Percentiles rank a stretch among this genome's conserved stretches.
Evolutionary conservation across 2,797 vertebrate species (phyloP).

Genomic region (Dryobates pubescens): DNA sequence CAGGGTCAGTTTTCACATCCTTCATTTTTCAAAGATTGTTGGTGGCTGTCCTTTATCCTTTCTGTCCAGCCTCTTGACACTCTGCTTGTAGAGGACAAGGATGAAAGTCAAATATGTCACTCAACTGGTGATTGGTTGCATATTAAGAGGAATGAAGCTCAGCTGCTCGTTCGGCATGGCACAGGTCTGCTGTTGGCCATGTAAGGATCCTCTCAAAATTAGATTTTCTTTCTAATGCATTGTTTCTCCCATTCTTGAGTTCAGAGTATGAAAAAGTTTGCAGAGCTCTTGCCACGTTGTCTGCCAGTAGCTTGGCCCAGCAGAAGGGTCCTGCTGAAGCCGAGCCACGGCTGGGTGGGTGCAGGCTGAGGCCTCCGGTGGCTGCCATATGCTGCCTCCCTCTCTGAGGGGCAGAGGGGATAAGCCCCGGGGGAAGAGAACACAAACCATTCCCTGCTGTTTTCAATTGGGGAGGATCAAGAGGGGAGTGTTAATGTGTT

Average conservation of each 20-base stretch:
- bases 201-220: neutral
- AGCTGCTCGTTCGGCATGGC: neutral
- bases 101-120: neutral
- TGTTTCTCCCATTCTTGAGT: neutral
- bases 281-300: neutral
- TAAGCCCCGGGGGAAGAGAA: neutral
- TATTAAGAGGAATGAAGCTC: neutral
- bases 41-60: neutral
- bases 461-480: neutral
- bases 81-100: neutral
- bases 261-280: neutral
- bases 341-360: neutral
- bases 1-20: neutral
- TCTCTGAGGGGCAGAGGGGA: neutral
- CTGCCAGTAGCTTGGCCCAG: neutral
- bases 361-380: neutral
- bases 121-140: neutral
- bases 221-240: neutral
- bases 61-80: neutral
- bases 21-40: neutral
- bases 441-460: neutral
- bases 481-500: neutral
- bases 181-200: fast-evolving
- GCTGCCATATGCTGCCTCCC: neutral
- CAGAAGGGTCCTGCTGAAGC: neutral